Conservation (phyloP, 2,888 invertebrate species). For the Himalopsyche japonica region DNA sequence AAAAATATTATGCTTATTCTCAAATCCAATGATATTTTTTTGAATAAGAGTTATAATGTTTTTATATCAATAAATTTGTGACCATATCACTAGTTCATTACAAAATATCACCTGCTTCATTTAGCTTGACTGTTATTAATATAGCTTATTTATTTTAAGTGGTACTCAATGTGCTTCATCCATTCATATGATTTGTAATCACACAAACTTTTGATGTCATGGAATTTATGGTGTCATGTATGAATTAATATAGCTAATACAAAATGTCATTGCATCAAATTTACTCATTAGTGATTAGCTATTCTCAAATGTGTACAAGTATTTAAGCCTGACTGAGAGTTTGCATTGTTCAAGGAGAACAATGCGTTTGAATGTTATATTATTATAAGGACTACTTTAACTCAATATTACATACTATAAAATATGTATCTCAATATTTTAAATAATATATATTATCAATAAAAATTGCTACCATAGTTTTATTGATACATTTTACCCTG, state of each 20-base stretch:
- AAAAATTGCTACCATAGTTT: neutral
- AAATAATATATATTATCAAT: neutral
- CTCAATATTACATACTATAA: neutral
- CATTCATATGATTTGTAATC: neutral
- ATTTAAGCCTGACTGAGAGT: neutral
- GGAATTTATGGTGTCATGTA: no score
- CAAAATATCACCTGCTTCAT: no score
- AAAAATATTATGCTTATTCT: no score
- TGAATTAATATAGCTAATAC: no score
- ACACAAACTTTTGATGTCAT: neutral
- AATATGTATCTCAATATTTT: slow-evolving; percentile 1
- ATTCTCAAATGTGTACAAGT: neutral
- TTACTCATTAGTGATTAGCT: neutral
- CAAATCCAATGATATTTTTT: no score
- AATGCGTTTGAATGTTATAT: neutral
- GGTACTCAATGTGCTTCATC: neutral
- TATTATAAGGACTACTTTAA: neutral
- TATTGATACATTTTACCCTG: no score
- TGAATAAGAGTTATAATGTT: no score
- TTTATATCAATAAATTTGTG: neutral
- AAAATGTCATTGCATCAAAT: neutral
- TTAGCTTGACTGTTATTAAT: no score
- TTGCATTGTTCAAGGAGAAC: neutral
- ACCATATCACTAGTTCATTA: neutral
- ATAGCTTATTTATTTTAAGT: neutral